phyloP scores from a whole-genome alignment of 2,797 vertebrate genomes.

The Gallirallus australis region DNA sequence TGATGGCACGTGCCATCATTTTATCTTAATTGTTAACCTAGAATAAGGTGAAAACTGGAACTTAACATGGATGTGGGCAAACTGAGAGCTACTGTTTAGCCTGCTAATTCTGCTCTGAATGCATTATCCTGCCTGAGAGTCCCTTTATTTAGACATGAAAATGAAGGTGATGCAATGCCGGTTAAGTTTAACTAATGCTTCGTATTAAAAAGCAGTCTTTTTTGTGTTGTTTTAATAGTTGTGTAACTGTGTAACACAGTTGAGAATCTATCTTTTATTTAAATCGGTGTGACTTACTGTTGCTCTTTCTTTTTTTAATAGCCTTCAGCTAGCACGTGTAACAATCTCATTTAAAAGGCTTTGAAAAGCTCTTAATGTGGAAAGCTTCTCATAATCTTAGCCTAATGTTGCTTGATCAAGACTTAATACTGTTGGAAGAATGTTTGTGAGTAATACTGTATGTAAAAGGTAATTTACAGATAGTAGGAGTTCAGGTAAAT shows the following conservation, averaged over 20 bases:
- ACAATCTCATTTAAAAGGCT: conserved; percentile 8
- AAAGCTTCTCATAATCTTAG: conserved; percentile 30
- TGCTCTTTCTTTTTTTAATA: neutral
- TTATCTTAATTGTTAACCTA: neutral
- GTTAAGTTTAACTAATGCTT: neutral
- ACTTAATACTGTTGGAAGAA: neutral
- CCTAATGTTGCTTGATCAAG: conserved; percentile 14
- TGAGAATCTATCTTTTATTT: neutral
- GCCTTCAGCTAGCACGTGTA: neutral
- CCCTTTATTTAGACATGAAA: neutral
- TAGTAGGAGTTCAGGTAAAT: neutral
- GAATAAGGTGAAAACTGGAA: neutral
- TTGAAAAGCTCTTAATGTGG: conserved; percentile 22
- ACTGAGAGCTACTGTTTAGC: neutral
- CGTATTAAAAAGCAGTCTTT: neutral
- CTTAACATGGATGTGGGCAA: fast-evolving
- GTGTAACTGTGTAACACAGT: neutral
- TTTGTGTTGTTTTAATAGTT: neutral
- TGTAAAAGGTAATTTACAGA: neutral
- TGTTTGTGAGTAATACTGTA: neutral
- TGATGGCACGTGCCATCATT: fast-evolving
- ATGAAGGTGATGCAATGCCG: neutral
- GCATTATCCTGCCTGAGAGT: neutral
- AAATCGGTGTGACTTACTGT: neutral
- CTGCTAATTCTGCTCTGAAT: neutral